Conservation (phyloP, 2,888 invertebrate genomes). For the Thera britannica region DNA sequence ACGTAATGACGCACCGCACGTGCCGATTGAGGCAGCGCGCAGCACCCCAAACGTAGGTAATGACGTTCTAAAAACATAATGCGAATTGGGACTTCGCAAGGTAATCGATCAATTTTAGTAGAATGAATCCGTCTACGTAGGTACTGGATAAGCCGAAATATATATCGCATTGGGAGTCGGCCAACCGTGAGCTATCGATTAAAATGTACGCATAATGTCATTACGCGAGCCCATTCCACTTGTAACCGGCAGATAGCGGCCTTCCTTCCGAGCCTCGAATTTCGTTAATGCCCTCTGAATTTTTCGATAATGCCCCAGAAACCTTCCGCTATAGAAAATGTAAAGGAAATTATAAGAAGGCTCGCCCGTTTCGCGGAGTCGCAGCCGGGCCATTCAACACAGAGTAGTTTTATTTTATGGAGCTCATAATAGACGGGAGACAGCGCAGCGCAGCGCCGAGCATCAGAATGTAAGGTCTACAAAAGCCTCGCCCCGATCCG, state of each 20-base stretch:
- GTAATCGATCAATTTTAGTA: constrained; percentile 64
- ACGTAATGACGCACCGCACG: constrained; percentile 26
- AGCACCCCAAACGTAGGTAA: background rate
- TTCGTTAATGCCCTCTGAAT: constrained; percentile 61
- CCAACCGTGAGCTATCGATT: constrained; percentile 70
- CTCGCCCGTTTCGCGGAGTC: constrained; percentile 17
- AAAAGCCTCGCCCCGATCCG: constrained; percentile 64
- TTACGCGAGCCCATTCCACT: constrained; percentile 62
- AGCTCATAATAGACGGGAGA: constrained; percentile 52
- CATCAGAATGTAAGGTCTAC: constrained; percentile 60
- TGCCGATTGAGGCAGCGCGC: background rate
- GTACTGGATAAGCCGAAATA: constrained; percentile 53
- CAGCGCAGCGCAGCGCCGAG: constrained; percentile 52
- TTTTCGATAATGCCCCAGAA: constrained; percentile 60
- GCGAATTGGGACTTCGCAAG: constrained; percentile 40
- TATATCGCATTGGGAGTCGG: constrained; percentile 60
- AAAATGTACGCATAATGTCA: constrained; percentile 73
- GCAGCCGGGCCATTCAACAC: constrained; percentile 44
- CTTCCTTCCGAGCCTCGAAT: constrained; percentile 54
- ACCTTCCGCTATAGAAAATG: constrained; percentile 55
- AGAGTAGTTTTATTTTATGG: constrained; percentile 49
- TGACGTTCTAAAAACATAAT: constrained; percentile 21
- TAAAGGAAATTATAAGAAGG: constrained; percentile 58
- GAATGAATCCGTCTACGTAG: constrained; percentile 53
- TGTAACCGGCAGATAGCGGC: constrained; percentile 58